phyloP scores from a whole-genome alignment of 2,888 invertebrate species.

The Drosophila affinis region DNA sequence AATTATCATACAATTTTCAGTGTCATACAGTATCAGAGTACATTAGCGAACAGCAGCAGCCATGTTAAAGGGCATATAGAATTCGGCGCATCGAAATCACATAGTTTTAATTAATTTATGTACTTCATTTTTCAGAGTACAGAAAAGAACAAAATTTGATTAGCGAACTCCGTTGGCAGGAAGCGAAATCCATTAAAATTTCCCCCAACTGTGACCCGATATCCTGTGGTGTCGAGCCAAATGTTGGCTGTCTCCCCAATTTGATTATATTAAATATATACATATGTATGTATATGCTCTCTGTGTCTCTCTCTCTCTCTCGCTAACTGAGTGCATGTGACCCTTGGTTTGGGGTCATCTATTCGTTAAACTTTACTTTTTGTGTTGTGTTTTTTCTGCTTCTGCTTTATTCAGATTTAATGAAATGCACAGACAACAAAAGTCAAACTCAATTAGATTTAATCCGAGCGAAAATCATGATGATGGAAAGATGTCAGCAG shows the following conservation, averaged over 20 bases:
- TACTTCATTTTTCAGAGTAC: neutral
- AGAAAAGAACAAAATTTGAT: neutral
- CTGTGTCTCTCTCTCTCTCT: neutral
- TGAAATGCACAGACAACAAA: conserved; percentile 76
- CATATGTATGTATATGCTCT: neutral
- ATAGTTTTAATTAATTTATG: neutral
- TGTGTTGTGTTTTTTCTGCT: neutral
- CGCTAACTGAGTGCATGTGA: neutral
- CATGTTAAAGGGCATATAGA: too few species aligned
- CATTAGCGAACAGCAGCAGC: too few species aligned
- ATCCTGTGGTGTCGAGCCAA: conserved; percentile 16
- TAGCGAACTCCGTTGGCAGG: neutral
- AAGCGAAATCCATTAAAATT: conserved; percentile 11
- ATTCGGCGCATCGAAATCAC: neutral
- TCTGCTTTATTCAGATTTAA: conserved; percentile 48
- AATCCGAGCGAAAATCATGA: conserved; percentile 32
- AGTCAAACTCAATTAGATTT: conserved; percentile 60
- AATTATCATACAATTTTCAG: too few species aligned
- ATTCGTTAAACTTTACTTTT: conserved; percentile 9
- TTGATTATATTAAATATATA: conserved; percentile 7
- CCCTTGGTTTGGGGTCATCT: conserved; percentile 13
- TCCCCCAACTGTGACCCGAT: neutral
- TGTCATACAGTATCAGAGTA: too few species aligned
- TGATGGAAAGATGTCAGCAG: neutral
- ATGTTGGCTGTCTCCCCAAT: conserved; percentile 9